Evolutionary conservation across 2,113 vertebrate genomes (phyloP).

Genomic region (Brachirus orientalis): DNA sequence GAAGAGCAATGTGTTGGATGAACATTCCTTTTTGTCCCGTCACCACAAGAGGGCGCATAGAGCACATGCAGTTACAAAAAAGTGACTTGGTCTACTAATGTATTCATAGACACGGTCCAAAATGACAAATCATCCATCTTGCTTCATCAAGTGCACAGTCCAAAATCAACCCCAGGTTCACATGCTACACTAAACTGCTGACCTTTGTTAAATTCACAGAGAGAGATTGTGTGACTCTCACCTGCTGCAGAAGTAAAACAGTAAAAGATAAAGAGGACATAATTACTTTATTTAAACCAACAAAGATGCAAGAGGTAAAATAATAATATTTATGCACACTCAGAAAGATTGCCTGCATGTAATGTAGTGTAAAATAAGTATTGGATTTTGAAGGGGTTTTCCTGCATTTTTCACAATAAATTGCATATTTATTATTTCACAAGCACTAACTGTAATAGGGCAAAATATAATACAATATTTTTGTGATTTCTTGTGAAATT

Average conservation of each 20-base stretch:
- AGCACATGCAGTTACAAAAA: conserved; percentile 29
- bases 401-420: too few relatives aligned
- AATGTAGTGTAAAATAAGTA: neutral
- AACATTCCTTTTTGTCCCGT: conserved; percentile 24
- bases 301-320: conserved; percentile 28
- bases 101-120: neutral
- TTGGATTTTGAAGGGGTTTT: too few relatives aligned
- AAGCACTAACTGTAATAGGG: too few relatives aligned
- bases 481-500: too few relatives aligned
- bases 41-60: conserved; percentile 68
- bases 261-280: too few relatives aligned
- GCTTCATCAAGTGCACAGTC: conserved; percentile 26
- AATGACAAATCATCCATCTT: conserved; percentile 4
- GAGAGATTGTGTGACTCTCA: conserved; percentile 89
- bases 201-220: conserved; percentile 84
- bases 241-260: conserved; percentile 85
- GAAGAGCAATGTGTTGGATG: conserved; percentile 10
- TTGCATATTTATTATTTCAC: too few relatives aligned
- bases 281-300: conserved; percentile 78
- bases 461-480: too few relatives aligned
- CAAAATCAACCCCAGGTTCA: conserved; percentile 83
- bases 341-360: conserved; percentile 1
- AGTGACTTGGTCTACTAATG: conserved; percentile 14
- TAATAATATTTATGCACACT: neutral
- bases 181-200: conserved; percentile 87